Percentiles rank a stretch among this genome's conserved stretches.
phyloP scores from a whole-genome alignment of 2,113 vertebrate genomes.

The Thamnaconus septentrionalis region DNA sequence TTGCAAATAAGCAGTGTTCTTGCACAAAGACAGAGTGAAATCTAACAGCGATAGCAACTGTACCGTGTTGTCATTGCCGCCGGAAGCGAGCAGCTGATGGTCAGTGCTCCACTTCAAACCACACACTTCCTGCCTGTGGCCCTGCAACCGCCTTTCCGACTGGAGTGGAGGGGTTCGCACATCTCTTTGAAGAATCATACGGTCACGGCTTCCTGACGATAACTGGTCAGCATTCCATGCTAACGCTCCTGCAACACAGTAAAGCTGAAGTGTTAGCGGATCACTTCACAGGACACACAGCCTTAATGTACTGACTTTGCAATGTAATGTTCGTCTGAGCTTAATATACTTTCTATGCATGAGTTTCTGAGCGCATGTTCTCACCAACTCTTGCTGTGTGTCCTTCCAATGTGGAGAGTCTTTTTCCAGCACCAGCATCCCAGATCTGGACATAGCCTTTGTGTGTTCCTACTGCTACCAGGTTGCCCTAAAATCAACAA shows the following conservation, averaged over 20 bases:
- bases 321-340: background rate
- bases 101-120: slow-evolving; percentile 99
- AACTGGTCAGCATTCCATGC: slow-evolving; percentile 98
- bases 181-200: slow-evolving; percentile 95
- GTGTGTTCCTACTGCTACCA: slow-evolving; percentile 96
- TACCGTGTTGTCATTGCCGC: slow-evolving; percentile 99
- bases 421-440: slow-evolving; percentile 97
- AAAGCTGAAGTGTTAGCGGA: background rate
- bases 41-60: background rate
- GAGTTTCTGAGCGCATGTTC: slow-evolving; percentile 37
- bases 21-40: background rate
- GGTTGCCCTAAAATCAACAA: slow-evolving; percentile 83
- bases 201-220: slow-evolving; percentile 92
- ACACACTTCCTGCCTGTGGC: slow-evolving; percentile 96
- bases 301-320: background rate
- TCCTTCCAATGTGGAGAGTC: slow-evolving; percentile 91
- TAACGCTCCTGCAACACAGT: slow-evolving; percentile 83
- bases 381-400: slow-evolving; percentile 97
- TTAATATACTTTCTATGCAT: no score
- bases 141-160: slow-evolving; percentile 93
- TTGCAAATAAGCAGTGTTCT: background rate
- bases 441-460: slow-evolving; percentile 99
- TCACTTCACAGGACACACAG: background rate
- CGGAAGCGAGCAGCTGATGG: slow-evolving; percentile 95
- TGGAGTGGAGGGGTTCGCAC: slow-evolving; percentile 91